Evolutionary conservation across 2,113 vertebrate genomes (phyloP).

Genomic region (Mesitornis unicolor): DNA sequence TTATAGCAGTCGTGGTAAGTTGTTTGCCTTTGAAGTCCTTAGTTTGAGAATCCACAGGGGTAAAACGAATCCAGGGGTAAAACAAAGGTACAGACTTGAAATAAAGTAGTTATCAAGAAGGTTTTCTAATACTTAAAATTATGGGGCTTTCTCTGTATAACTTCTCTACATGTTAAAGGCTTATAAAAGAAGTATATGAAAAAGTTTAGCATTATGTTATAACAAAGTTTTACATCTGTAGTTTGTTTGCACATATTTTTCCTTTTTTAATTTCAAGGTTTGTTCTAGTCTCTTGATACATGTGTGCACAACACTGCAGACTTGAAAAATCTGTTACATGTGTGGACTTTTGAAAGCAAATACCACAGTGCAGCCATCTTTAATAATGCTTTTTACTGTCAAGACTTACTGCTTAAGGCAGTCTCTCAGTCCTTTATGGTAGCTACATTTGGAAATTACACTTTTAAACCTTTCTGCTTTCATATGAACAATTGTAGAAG

Average conservation of each 20-base stretch:
- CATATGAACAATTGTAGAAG: not conserved
- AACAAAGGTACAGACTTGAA: not conserved
- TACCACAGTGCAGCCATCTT: not conserved
- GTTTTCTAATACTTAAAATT: not conserved
- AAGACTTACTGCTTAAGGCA: not conserved
- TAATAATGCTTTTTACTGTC: not conserved
- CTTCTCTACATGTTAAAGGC: not conserved
- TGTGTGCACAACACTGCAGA: not conserved
- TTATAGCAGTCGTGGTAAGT: not conserved
- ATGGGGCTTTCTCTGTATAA: not conserved
- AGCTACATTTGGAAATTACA: not conserved
- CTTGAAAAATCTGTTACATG: not conserved
- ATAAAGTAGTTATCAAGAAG: not conserved
- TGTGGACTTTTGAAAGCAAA: conserved; percentile 6
- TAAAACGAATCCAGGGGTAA: no score
- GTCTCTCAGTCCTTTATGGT: not conserved
- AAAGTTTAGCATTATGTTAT: not conserved
- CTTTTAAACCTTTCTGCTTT: not conserved
- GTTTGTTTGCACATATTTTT: conserved; percentile 33
- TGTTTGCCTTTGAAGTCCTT: not conserved
- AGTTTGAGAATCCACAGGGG: not conserved
- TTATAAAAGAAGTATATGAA: conserved; percentile 24
- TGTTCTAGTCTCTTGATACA: not conserved
- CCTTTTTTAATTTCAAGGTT: conserved; percentile 22
- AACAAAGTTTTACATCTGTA: conserved; percentile 24